Evolutionary conservation across 2,797 vertebrate genomes (phyloP).

Genomic region (Mico argentatus): DNA sequence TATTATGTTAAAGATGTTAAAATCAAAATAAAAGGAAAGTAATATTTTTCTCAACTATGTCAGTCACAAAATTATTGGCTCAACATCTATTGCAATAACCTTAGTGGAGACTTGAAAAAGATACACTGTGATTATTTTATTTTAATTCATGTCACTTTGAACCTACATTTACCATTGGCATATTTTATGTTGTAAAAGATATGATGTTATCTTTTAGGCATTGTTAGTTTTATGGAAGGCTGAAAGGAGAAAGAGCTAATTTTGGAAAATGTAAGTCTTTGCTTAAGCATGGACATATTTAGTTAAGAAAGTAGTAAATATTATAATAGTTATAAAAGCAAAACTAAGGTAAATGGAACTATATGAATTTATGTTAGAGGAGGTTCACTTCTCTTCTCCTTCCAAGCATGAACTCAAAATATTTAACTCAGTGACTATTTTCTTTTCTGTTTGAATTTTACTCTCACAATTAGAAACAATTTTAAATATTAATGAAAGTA

Average conservation of each 20-base stretch:
- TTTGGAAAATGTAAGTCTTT: slow-evolving; percentile 3
- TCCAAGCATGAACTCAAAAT: neutral
- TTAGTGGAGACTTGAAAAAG: neutral
- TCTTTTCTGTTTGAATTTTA: slow-evolving; percentile 22
- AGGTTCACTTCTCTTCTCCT: neutral
- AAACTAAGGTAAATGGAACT: neutral
- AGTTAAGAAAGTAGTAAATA: slow-evolving; percentile 1
- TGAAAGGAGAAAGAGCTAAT: neutral
- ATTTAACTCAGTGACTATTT: neutral
- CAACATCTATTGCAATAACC: neutral
- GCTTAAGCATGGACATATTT: slow-evolving; percentile 16
- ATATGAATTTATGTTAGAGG: neutral
- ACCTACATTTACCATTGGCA: neutral
- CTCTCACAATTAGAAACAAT: neutral
- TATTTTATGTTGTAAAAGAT: neutral
- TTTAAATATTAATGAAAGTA: neutral
- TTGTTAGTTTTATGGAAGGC: neutral
- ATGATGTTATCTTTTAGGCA: neutral
- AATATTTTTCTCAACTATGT: neutral
- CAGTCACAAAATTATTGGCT: neutral
- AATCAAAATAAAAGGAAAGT: neutral
- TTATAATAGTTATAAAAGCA: neutral
- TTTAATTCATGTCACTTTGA: neutral
- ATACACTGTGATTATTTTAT: neutral
- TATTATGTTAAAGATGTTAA: neutral